These are phyloP conservation scores for Drosophila orosa DNA, from an alignment of 1,140 invertebrate species.

Conservation along the genomic window DNA sequence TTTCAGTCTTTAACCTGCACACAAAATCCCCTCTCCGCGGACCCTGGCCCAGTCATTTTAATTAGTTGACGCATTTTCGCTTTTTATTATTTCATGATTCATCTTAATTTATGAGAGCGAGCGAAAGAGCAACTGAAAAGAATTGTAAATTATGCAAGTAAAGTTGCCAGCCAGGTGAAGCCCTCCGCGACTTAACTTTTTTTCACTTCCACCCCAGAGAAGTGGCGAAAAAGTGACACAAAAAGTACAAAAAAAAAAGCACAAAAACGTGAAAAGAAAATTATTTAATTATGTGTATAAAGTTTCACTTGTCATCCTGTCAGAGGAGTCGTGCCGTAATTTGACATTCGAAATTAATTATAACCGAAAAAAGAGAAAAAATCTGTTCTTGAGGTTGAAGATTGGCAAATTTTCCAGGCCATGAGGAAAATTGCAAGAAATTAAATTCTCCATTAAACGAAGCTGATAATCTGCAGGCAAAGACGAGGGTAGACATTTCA, in stretches of 20 bases:
- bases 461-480: conserved; percentile 48
- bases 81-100: conserved; percentile 64
- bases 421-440: conserved; percentile 26
- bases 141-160: conserved; percentile 72
- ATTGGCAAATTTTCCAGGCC: conserved; percentile 29
- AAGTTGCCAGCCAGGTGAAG: conserved; percentile 47
- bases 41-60: conserved; percentile 40
- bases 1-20: conserved; percentile 20
- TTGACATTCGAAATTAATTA: conserved; percentile 71
- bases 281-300: conserved; percentile 78
- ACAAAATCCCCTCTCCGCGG: no score
- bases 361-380: conserved; percentile 32
- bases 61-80: conserved; percentile 64
- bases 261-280: conserved; percentile 33
- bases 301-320: conserved; percentile 63
- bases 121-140: conserved; percentile 21
- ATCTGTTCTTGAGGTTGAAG: conserved; percentile 30
- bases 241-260: background rate
- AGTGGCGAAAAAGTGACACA: conserved; percentile 44
- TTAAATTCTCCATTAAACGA: conserved; percentile 50
- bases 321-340: conserved; percentile 37
- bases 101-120: conserved; percentile 61
- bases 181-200: conserved; percentile 36
- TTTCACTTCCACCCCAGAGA: conserved; percentile 32
- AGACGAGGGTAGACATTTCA: conserved; percentile 68